Evolutionary conservation across 2,888 invertebrate genomes (phyloP).

Genomic region (Harpalus rufipes): DNA sequence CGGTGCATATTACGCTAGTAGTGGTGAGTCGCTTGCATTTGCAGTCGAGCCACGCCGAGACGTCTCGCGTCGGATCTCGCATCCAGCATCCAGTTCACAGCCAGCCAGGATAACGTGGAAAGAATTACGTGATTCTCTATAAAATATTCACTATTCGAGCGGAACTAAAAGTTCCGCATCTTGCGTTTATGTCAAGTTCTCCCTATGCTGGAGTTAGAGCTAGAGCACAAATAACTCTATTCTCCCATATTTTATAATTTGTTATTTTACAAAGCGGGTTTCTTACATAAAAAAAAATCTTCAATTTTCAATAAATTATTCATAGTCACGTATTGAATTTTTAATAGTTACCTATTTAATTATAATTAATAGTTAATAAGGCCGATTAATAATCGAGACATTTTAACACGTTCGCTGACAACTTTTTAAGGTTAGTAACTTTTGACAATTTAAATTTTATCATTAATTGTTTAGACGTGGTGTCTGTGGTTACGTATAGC

Average conservation of each 20-base stretch:
- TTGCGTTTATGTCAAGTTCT: conserved; percentile 39
- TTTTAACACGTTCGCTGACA: too few species aligned
- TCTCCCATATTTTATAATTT: not conserved
- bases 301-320: too few species aligned
- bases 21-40: conserved; percentile 32
- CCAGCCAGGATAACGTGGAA: conserved; percentile 54
- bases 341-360: too few species aligned
- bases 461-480: too few species aligned
- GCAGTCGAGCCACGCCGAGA: conserved; percentile 45
- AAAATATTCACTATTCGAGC: conserved; percentile 62
- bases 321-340: too few species aligned
- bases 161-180: conserved; percentile 55
- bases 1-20: not conserved
- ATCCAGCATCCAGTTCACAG: too few species aligned
- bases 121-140: conserved; percentile 65
- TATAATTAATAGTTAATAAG: too few species aligned
- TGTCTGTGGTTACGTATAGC: too few species aligned
- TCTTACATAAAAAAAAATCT: too few species aligned
- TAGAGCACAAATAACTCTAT: not conserved
- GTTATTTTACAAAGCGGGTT: not conserved
- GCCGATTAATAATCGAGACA: too few species aligned
- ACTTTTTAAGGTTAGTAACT: too few species aligned
- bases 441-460: too few species aligned
- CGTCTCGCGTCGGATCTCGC: not conserved
- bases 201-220: not conserved